Evolutionary conservation across 2,113 vertebrate genomes (phyloP).

Genomic region (Microtus montanus): DNA sequence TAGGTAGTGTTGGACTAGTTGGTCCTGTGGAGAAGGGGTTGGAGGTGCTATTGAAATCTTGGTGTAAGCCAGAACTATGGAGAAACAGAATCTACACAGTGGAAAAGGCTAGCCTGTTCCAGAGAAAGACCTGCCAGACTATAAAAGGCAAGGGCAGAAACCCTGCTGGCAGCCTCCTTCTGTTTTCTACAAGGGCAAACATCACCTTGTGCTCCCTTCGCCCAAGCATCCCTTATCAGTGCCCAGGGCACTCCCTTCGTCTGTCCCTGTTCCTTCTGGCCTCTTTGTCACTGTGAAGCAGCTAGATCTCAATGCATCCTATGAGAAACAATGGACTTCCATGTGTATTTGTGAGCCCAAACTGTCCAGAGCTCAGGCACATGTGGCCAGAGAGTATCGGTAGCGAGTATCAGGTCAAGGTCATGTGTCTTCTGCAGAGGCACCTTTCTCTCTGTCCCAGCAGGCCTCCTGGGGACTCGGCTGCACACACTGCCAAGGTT

Average conservation of each 20-base stretch:
- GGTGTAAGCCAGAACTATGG: background rate
- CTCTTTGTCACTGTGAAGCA: background rate
- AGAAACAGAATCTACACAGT: slow-evolving; percentile 32
- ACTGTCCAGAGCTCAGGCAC: background rate
- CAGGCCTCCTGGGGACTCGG: background rate
- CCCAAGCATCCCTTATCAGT: background rate
- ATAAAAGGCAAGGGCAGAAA: background rate
- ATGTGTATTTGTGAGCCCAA: too few species aligned
- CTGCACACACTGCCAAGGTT: fast-evolving
- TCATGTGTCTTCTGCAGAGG: background rate
- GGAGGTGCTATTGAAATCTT: background rate
- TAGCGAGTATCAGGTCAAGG: background rate
- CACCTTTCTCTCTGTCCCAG: background rate
- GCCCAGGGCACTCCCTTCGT: background rate
- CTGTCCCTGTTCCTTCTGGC: background rate
- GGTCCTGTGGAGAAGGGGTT: background rate
- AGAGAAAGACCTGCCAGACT: background rate
- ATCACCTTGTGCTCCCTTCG: background rate
- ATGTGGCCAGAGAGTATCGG: background rate
- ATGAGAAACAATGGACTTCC: background rate
- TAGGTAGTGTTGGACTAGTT: background rate
- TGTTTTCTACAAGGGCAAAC: background rate
- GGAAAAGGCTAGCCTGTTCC: background rate
- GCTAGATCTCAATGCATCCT: background rate
- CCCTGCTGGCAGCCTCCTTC: slow-evolving; percentile 5